Conservation (phyloP, 2,113 vertebrate genomes). For the Hemicordylus capensis region DNA sequence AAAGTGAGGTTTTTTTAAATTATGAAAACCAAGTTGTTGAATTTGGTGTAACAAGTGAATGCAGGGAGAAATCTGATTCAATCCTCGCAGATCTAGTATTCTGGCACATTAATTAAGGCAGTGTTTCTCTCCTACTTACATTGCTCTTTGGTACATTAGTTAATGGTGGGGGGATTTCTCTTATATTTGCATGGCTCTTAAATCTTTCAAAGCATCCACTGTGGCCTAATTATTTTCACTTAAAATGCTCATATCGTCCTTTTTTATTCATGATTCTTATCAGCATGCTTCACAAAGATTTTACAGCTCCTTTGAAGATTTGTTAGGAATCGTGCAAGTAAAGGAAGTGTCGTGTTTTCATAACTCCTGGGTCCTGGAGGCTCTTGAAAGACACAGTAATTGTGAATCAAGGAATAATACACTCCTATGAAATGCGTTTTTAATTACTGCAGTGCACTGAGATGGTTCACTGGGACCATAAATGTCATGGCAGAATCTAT, state of each 20-base stretch:
- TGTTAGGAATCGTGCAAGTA: conserved; percentile 68
- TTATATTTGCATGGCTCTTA: conserved; percentile 46
- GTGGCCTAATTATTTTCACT: conserved; percentile 69
- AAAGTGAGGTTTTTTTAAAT: no score
- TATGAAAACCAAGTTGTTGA: no score
- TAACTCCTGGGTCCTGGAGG: conserved; percentile 56
- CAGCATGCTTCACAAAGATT: conserved; percentile 63
- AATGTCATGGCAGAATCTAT: conserved; percentile 55
- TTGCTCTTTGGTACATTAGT: conserved; percentile 23
- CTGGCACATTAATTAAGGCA: conserved; percentile 8
- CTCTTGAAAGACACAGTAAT: conserved; percentile 69
- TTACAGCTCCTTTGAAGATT: conserved; percentile 60
- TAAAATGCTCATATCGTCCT: conserved; percentile 63
- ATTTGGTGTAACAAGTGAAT: no score
- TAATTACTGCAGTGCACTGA: conserved; percentile 68
- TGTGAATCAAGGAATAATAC: conserved; percentile 73
- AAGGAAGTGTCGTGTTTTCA: conserved; percentile 68
- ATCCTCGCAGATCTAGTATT: conserved; percentile 35
- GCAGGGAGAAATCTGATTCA: background rate
- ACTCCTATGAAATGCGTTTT: conserved; percentile 71
- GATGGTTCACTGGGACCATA: conserved; percentile 61
- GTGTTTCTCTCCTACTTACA: background rate
- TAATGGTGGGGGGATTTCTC: conserved; percentile 59
- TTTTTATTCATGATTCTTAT: conserved; percentile 71
- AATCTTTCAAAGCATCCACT: conserved; percentile 63